Evolutionary conservation across 2,113 vertebrate genomes (phyloP).

Genomic region (Acrocephalus kingi): DNA sequence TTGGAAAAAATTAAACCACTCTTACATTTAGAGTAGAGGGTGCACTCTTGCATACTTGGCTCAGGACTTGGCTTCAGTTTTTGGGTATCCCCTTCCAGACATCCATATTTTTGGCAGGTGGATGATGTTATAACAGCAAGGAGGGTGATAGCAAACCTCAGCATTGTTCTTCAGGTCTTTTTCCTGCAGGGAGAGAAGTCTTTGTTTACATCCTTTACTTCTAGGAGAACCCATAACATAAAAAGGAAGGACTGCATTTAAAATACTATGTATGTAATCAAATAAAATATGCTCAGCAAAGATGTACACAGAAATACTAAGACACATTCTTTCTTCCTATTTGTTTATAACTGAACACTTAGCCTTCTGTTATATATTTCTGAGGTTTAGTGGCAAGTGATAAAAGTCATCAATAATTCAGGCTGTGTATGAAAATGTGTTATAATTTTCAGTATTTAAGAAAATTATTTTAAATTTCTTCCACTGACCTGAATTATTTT

Average conservation of each 20-base stretch:
- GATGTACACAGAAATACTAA: background rate
- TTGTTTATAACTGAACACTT: background rate
- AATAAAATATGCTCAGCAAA: background rate
- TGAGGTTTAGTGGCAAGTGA: background rate
- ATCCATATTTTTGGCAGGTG: slow-evolving; percentile 10
- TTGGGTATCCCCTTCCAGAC: slow-evolving; percentile 63
- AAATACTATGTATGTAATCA: background rate
- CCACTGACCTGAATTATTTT: background rate
- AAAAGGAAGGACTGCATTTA: background rate
- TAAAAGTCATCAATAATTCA: background rate
- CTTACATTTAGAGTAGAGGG: slow-evolving; percentile 73
- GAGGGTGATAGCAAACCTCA: slow-evolving; percentile 25
- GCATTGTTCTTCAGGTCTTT: slow-evolving; percentile 26
- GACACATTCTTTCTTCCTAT: background rate
- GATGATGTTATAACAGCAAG: background rate
- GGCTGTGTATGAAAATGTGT: background rate
- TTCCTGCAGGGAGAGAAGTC: slow-evolving; percentile 17
- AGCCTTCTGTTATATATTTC: background rate
- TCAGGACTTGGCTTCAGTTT: slow-evolving; percentile 65
- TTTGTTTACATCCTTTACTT: background rate
- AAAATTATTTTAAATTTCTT: background rate
- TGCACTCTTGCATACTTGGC: slow-evolving; percentile 61
- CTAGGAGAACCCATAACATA: background rate
- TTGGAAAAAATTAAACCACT: background rate
- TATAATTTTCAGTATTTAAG: background rate